phyloP scores from a whole-genome alignment of 2,113 vertebrate genomes.

The Megaceryle maxima region DNA sequence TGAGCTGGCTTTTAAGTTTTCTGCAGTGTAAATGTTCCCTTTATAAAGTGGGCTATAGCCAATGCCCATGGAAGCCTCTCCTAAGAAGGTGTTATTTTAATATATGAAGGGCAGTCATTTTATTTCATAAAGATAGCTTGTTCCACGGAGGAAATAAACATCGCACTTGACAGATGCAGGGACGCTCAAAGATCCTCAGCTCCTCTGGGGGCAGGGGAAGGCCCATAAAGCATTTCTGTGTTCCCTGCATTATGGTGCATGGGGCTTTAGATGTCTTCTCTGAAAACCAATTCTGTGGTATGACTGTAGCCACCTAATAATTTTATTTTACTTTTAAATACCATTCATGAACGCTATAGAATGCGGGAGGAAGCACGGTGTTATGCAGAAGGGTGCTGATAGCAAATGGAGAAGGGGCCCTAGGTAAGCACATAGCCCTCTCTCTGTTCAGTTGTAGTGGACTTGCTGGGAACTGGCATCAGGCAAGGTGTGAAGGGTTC shows the following conservation, averaged over 20 bases:
- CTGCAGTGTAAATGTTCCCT: slow-evolving; percentile 71
- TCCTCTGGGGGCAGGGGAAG: not conserved
- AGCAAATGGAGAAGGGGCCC: not conserved
- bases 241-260: slow-evolving; percentile 33
- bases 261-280: slow-evolving; percentile 15
- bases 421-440: not conserved
- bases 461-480: not conserved
- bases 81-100: slow-evolving; percentile 80
- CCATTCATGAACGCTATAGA: not conserved
- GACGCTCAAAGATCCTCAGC: slow-evolving; percentile 65
- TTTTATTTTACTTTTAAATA: slow-evolving; percentile 34
- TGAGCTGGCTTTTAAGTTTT: slow-evolving; percentile 51
- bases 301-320: slow-evolving; percentile 55
- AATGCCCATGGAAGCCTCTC: slow-evolving; percentile 65
- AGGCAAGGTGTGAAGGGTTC: not conserved
- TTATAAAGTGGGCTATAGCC: slow-evolving; percentile 57
- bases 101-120: slow-evolving; percentile 75
- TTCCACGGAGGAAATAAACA: slow-evolving; percentile 67
- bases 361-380: not conserved
- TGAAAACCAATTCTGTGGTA: slow-evolving; percentile 41
- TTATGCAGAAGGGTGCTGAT: not conserved
- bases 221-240: slow-evolving; percentile 54
- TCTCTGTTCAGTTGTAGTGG: not conserved
- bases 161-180: slow-evolving; percentile 70
- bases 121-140: slow-evolving; percentile 79